Base-by-base conservation (phyloP, 2,797 vertebrate species). In the Poecilia picta region DNA sequence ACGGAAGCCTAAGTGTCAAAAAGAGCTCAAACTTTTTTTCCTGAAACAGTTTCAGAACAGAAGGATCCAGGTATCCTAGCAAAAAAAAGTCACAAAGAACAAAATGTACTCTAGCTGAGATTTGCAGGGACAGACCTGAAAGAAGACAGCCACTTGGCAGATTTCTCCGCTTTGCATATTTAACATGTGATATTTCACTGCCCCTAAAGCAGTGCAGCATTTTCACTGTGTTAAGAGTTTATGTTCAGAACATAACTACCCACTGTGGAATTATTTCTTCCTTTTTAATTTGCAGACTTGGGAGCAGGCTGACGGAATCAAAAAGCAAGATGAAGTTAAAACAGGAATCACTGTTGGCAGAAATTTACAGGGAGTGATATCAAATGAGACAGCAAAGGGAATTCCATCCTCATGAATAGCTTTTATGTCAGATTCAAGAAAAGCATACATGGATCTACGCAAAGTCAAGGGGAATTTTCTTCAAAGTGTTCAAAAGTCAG, bases 51-150 rank as follows among this genome's bases (percentile, higher is more conserved):
- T 74, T 51, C 70, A 51, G 36, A 81, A 76, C 78, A 82, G 85
- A 76, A 79, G 77, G 81, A 85, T 33, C n/a, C 73, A 33, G 41
- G 45, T 89, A 62, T 78, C 31, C 20, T 49, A n/a, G 51, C 76
- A 64, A 77, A 83, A 82, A 70, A 36, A 74, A 77, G 23, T 82
- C 62, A 51, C 41, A 4, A 53, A 53, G 70, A 85, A 88, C 77
- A 79, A 88, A 78, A 85, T 81, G 77, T 81, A 77, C 82, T 66
- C 28, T 16, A 25, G 75, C 74, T 39, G 75, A 85, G 81, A 85
- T 83, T 72, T 81, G 20, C 72, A 47, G 74, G 62, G 83, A 62
- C 83, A 91, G 78, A 90, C 36, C 84, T 88, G 74, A 85, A 82
- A 87, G 76, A 84, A 87, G 79, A 49, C 41, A 79, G 82, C 87